A percentile compares a stretch with the other conserved stretches of the same genome.
Evolutionary conservation across 2,888 invertebrate species (phyloP).

Genomic region (Xiphydria camelus): DNA sequence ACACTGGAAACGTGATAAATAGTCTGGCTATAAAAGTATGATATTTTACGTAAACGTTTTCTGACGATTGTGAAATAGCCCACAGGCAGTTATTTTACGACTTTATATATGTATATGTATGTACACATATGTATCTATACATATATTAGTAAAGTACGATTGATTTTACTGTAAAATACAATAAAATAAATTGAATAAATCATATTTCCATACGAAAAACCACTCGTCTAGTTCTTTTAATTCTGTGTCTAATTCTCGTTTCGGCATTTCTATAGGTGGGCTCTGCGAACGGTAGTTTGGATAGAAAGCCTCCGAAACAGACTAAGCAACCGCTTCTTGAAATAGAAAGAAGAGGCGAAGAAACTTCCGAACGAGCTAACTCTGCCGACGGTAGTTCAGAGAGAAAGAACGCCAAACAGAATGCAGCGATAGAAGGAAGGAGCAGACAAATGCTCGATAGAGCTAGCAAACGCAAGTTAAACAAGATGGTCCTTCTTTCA

Average conservation of each 20-base stretch:
- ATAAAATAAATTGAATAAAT: slow-evolving; percentile 10
- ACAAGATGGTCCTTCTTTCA: no score
- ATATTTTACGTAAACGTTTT: no score
- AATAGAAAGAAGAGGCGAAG: slow-evolving; percentile 16
- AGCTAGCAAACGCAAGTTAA: slow-evolving; percentile 35
- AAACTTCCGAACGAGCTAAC: slow-evolving; percentile 21
- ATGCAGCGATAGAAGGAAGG: no score
- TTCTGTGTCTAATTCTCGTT: slow-evolving; percentile 34
- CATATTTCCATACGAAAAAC: slow-evolving; percentile 13
- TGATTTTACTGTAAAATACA: slow-evolving; percentile 2
- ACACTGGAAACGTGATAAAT: no score
- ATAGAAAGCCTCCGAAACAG: slow-evolving; percentile 23
- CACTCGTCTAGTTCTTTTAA: neutral
- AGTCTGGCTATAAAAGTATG: no score
- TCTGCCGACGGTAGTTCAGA: no score
- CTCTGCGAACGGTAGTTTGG: slow-evolving; percentile 30
- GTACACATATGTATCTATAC: neutral
- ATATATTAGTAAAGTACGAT: neutral
- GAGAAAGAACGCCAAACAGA: no score
- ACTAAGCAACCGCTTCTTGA: slow-evolving; percentile 14
- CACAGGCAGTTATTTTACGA: no score
- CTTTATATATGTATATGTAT: neutral
- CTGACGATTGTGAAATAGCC: no score
- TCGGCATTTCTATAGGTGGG: slow-evolving; percentile 42
- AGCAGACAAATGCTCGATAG: no score